A percentile compares a stretch with the other conserved stretches of the same genome.
These are phyloP conservation scores for Drosophila tristis DNA, from an alignment of 1,140 invertebrate genomes.

Conservation along the genomic window DNA sequence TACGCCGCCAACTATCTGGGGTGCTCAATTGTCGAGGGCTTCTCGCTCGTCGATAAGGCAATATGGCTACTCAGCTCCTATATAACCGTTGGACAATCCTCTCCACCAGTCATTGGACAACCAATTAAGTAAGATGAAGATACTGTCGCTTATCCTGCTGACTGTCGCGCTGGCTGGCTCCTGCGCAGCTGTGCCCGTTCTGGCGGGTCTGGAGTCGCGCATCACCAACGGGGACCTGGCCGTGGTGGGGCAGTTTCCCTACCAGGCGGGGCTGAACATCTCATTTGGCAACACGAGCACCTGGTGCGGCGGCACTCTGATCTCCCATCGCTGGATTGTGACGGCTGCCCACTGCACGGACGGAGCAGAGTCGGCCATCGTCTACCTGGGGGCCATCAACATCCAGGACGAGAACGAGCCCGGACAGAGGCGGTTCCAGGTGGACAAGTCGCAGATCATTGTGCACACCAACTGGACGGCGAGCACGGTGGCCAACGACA, in stretches of 20 bases:
- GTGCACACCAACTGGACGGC: slow-evolving; percentile 48
- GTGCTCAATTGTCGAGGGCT: slow-evolving; percentile 17
- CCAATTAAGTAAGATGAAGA: slow-evolving; percentile 12
- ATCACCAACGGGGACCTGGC: slow-evolving; percentile 64
- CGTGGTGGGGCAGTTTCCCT: slow-evolving; percentile 54
- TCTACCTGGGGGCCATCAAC: slow-evolving; percentile 45
- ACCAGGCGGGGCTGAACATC: slow-evolving; percentile 67
- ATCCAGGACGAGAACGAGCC: slow-evolving; percentile 25
- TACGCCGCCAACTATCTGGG: slow-evolving; percentile 8
- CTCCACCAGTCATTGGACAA: slow-evolving; percentile 3
- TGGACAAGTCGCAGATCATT: slow-evolving; percentile 19
- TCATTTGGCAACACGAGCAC: slow-evolving; percentile 41
- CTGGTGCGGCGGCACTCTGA: slow-evolving; percentile 62
- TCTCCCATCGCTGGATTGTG: slow-evolving; percentile 48
- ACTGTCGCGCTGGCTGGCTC: not conserved
- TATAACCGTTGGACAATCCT: slow-evolving; percentile 11
- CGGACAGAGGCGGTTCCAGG: slow-evolving; percentile 13
- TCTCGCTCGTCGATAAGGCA: slow-evolving; percentile 16
- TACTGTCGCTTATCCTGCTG: slow-evolving; percentile 1
- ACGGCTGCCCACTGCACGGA: slow-evolving; percentile 64
- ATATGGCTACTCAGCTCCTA: not conserved
- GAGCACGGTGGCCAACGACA: slow-evolving; percentile 55
- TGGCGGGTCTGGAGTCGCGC: slow-evolving; percentile 12
- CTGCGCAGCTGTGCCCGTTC: not conserved
- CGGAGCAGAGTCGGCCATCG: slow-evolving; percentile 21